Conservation (phyloP, 2,888 invertebrate species). For the Euzophera pinguis region DNA sequence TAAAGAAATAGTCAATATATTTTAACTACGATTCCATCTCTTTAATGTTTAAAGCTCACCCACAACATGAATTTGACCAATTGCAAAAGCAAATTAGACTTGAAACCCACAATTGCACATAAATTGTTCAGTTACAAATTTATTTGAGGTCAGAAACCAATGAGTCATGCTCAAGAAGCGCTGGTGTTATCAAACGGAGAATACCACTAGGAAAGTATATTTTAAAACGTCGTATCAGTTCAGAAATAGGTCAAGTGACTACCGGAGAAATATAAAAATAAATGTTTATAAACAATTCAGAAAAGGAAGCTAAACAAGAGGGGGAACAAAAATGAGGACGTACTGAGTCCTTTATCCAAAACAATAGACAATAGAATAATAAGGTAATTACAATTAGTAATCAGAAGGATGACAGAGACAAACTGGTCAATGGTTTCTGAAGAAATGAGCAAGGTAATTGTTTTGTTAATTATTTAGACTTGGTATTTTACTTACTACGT, state of each 20-base stretch:
- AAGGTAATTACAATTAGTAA: slow-evolving; percentile 12
- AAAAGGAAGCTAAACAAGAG: neutral
- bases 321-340: neutral
- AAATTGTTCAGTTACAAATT: slow-evolving; percentile 29
- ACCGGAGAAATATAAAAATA: slow-evolving; percentile 6
- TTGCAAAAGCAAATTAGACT: slow-evolving; percentile 9
- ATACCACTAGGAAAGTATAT: slow-evolving; percentile 25
- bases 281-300: neutral
- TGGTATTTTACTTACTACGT: slow-evolving; percentile 11
- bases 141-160: slow-evolving; percentile 38
- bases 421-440: slow-evolving; percentile 22
- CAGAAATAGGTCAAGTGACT: slow-evolving; percentile 28
- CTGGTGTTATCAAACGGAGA: slow-evolving; percentile 28
- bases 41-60: neutral
- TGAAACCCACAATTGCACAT: slow-evolving; percentile 26
- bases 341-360: neutral
- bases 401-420: slow-evolving; percentile 17
- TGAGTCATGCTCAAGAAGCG: slow-evolving; percentile 41
- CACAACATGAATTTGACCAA: neutral
- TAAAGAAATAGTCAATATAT: neutral
- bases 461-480: slow-evolving; percentile 21
- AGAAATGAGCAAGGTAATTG: slow-evolving; percentile 22
- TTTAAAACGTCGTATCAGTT: slow-evolving; percentile 23
- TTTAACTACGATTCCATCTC: no score
- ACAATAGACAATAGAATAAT: neutral